Percentiles rank a stretch among this genome's conserved stretches.
phyloP scores from a whole-genome alignment of 2,113 vertebrate genomes.

The Platichthys flesus region DNA sequence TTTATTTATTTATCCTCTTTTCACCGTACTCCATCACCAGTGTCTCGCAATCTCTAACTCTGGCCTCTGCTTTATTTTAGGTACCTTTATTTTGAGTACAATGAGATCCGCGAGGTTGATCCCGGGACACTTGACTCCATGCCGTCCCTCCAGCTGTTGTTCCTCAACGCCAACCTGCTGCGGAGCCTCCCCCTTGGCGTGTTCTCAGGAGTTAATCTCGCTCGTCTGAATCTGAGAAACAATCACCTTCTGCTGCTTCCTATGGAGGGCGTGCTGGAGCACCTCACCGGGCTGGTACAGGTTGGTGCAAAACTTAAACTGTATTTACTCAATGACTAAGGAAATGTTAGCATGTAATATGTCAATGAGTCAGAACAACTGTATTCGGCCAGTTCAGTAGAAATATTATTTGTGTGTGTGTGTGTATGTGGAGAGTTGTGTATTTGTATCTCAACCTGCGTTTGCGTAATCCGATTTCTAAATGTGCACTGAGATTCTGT shows the following conservation, averaged over 20 bases:
- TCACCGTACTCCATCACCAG: background rate
- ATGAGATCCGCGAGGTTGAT: slow-evolving; percentile 92
- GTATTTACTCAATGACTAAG: background rate
- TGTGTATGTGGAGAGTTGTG: too few relatives aligned
- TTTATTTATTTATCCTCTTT: background rate
- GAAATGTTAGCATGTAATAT: background rate
- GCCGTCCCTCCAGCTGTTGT: slow-evolving; percentile 93
- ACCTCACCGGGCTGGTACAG: slow-evolving; percentile 94
- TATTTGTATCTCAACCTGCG: too few relatives aligned
- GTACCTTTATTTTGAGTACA: slow-evolving; percentile 97
- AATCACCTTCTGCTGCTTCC: slow-evolving; percentile 95
- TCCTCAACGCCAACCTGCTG: slow-evolving; percentile 95
- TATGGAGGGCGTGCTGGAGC: slow-evolving; percentile 92
- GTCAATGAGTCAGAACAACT: background rate
- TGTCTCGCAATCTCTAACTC: slow-evolving; percentile 2
- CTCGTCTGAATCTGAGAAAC: slow-evolving; percentile 94
- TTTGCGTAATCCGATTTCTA: too few relatives aligned
- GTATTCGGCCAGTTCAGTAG: too few relatives aligned
- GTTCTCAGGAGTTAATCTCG: slow-evolving; percentile 91
- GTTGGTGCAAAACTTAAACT: slow-evolving; percentile 75
- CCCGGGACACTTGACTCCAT: slow-evolving; percentile 94
- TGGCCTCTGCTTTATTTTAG: slow-evolving; percentile 54
- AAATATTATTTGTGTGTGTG: too few relatives aligned
- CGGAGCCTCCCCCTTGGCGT: slow-evolving; percentile 90
- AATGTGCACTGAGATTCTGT: too few relatives aligned